Percentiles rank a stretch among this genome's conserved stretches.
Evolutionary conservation across 2,797 vertebrate species (phyloP).

Genomic region (Spheniscus humboldti): DNA sequence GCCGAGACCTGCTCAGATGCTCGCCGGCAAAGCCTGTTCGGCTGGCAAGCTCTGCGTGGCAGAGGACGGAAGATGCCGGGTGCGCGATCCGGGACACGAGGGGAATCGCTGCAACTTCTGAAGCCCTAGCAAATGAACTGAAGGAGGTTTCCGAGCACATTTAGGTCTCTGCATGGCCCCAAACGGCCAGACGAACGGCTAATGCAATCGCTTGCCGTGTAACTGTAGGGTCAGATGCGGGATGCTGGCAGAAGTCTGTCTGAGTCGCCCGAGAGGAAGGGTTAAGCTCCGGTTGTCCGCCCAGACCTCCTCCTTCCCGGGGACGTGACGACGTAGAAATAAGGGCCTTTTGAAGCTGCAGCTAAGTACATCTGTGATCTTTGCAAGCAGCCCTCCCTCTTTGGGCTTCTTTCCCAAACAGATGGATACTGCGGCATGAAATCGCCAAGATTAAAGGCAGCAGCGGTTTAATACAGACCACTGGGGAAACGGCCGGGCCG

Average conservation of each 20-base stretch:
- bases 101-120: neutral
- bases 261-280: neutral
- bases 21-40: neutral
- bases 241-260: neutral
- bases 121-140: neutral
- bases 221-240: neutral
- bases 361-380: neutral
- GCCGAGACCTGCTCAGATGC: neutral
- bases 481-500: neutral
- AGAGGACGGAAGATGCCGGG: neutral
- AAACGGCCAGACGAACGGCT: neutral
- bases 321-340: neutral
- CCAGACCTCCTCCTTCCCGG: neutral
- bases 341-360: neutral
- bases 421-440: neutral
- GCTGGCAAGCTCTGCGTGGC: neutral
- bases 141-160: neutral
- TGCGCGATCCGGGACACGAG: neutral
- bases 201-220: rapidly evolving
- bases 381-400: neutral
- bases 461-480: neutral
- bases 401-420: neutral
- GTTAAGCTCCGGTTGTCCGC: neutral
- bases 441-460: neutral
- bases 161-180: neutral